phyloP scores from a whole-genome alignment of 1,140 invertebrate species.

The Bilobella aurantiaca region DNA sequence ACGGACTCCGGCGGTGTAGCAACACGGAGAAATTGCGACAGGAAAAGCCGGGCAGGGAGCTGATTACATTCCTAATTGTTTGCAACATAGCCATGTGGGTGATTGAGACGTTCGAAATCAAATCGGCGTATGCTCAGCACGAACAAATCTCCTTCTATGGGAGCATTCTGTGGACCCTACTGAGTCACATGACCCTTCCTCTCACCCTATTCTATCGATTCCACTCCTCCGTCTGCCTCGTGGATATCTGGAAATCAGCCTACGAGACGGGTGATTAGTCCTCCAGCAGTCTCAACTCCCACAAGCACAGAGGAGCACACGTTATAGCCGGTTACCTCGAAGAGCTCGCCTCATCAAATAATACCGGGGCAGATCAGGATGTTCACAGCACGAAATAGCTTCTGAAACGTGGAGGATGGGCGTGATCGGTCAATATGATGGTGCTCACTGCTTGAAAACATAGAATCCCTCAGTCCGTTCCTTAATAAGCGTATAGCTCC shows the following conservation, averaged over 20 bases:
- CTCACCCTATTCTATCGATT: slow-evolving; percentile 73
- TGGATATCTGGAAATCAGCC: slow-evolving; percentile 71
- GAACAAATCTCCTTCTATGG: slow-evolving; percentile 57
- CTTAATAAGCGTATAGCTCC: too few species aligned
- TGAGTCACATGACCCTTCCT: slow-evolving; percentile 65
- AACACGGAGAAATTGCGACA: slow-evolving; percentile 50
- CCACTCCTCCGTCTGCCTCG: slow-evolving; percentile 70
- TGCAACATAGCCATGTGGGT: slow-evolving; percentile 70
- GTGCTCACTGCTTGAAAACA: too few species aligned
- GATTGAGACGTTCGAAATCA: slow-evolving; percentile 67
- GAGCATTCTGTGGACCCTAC: slow-evolving; percentile 58
- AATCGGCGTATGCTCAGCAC: slow-evolving; percentile 53
- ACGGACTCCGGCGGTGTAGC: slow-evolving; percentile 60
- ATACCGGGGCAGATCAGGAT: too few species aligned
- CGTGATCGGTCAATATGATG: too few species aligned
- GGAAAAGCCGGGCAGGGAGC: slow-evolving; percentile 61
- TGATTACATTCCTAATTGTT: slow-evolving; percentile 66
- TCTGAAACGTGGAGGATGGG: too few species aligned
- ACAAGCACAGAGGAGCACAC: too few species aligned
- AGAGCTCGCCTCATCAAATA: too few species aligned
- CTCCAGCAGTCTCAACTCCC: too few species aligned
- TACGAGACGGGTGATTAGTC: slow-evolving; percentile 51
- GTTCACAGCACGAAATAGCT: too few species aligned
- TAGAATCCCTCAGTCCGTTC: too few species aligned
- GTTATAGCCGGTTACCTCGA: too few species aligned